These are phyloP conservation scores for Zygothrica quintamaculata DNA, from an alignment of 2,888 invertebrate genomes.

Conservation along the genomic window DNA sequence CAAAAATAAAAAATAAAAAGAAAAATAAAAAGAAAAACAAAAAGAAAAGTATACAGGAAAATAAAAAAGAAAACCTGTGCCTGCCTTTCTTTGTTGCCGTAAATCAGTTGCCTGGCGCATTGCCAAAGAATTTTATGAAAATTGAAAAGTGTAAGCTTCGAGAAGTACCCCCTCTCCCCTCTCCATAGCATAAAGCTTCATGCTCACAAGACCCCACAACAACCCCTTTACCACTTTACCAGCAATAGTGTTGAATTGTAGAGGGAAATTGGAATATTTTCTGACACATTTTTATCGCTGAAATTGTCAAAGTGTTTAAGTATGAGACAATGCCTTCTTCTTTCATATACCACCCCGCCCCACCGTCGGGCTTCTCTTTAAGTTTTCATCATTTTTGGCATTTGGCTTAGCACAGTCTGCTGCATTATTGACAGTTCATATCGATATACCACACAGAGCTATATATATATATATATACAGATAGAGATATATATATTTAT, in stretches of 20 bases:
- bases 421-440: conserved; percentile 73
- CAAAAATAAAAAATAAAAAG: neutral
- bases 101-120: conserved; percentile 73
- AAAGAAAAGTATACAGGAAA: no score
- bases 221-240: neutral
- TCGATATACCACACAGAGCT: conserved; percentile 45
- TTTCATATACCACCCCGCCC: no score
- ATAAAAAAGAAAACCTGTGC: conserved; percentile 15
- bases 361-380: neutral
- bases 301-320: conserved; percentile 78
- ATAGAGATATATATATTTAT: conserved; percentile 5
- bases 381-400: conserved; percentile 27
- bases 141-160: conserved; percentile 72
- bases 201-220: no score
- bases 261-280: conserved; percentile 69
- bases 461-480: conserved; percentile 7
- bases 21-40: neutral
- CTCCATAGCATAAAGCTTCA: no score
- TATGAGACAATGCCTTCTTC: conserved; percentile 16
- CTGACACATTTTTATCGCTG: conserved; percentile 76
- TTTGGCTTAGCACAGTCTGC: conserved; percentile 35
- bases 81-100: conserved; percentile 57
- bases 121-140: conserved; percentile 75
- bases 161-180: conserved; percentile 1
- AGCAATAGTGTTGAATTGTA: neutral